phyloP scores from a whole-genome alignment of 2,113 vertebrate species.

The Sapayoa aenigma region DNA sequence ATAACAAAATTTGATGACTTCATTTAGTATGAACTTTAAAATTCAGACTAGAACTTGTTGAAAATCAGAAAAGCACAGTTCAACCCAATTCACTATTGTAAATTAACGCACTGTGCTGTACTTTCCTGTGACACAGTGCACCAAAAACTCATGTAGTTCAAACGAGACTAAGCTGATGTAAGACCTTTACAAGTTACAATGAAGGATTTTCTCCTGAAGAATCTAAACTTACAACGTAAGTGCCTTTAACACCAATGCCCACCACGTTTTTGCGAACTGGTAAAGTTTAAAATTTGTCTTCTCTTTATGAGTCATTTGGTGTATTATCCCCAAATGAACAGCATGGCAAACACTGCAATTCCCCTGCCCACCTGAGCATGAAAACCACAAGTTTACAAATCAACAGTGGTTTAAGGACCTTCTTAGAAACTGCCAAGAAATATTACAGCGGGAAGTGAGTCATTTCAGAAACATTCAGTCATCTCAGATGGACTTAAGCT shows the following conservation, averaged over 20 bases:
- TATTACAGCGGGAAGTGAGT: neutral
- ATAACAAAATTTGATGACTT: neutral
- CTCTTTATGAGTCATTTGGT: neutral
- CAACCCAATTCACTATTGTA: neutral
- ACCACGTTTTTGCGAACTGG: neutral
- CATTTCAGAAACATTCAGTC: neutral
- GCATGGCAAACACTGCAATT: neutral
- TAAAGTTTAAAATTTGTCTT: neutral
- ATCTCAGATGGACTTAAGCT: neutral
- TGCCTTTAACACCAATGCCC: neutral
- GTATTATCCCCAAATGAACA: neutral
- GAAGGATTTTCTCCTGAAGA: neutral
- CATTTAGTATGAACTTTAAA: neutral
- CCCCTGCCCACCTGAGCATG: neutral
- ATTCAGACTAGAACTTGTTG: neutral
- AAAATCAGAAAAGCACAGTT: neutral
- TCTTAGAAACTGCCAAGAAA: neutral
- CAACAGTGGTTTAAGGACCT: neutral
- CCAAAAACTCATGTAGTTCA: neutral
- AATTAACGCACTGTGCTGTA: neutral
- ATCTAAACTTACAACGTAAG: neutral
- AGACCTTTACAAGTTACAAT: neutral
- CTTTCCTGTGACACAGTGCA: neutral
- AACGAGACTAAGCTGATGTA: accelerated
- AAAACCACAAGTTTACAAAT: neutral